These are phyloP conservation scores for Myxocyprinus asiaticus DNA, from an alignment of 2,113 vertebrate species.

Conservation along the genomic window DNA sequence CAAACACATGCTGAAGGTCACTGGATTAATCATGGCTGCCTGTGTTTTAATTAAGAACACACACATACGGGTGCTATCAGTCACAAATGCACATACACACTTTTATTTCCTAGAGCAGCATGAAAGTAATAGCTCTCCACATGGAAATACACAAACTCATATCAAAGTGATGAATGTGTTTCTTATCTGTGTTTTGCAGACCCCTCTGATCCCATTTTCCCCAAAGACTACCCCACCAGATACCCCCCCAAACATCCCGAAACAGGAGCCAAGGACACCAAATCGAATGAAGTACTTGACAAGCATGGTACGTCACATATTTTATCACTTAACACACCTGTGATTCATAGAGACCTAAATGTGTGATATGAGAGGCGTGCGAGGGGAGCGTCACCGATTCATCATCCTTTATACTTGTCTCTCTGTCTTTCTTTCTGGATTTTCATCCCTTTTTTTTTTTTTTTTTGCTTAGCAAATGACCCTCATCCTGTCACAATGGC, in stretches of 20 bases:
- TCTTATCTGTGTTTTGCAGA: slow-evolving; percentile 74
- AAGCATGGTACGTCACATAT: slow-evolving; percentile 64
- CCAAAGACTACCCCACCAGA: slow-evolving; percentile 85
- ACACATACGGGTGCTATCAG: background rate
- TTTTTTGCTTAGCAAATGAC: slow-evolving; percentile 25
- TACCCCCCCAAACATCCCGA: slow-evolving; percentile 82
- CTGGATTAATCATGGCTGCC: slow-evolving; percentile 46
- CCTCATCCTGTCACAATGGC: slow-evolving; percentile 5
- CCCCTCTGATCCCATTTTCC: slow-evolving; percentile 82
- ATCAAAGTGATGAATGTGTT: slow-evolving; percentile 21
- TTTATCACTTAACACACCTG: background rate
- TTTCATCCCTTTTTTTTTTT: slow-evolving; percentile 4
- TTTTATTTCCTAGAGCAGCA: slow-evolving; percentile 26
- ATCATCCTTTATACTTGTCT: slow-evolving; percentile 34
- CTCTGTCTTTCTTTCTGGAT: slow-evolving; percentile 34
- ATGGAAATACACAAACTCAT: slow-evolving; percentile 16
- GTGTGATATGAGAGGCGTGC: slow-evolving; percentile 17
- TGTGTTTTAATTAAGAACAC: slow-evolving; percentile 37
- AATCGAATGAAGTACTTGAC: slow-evolving; percentile 66
- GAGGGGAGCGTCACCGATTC: slow-evolving; percentile 62
- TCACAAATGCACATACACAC: background rate
- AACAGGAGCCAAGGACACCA: slow-evolving; percentile 81
- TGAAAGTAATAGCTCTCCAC: slow-evolving; percentile 33
- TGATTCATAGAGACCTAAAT: slow-evolving; percentile 26
- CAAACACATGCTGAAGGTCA: slow-evolving; percentile 55